Evolutionary conservation across 2,113 vertebrate genomes (phyloP).

Genomic region (Corvus hawaiiensis): DNA sequence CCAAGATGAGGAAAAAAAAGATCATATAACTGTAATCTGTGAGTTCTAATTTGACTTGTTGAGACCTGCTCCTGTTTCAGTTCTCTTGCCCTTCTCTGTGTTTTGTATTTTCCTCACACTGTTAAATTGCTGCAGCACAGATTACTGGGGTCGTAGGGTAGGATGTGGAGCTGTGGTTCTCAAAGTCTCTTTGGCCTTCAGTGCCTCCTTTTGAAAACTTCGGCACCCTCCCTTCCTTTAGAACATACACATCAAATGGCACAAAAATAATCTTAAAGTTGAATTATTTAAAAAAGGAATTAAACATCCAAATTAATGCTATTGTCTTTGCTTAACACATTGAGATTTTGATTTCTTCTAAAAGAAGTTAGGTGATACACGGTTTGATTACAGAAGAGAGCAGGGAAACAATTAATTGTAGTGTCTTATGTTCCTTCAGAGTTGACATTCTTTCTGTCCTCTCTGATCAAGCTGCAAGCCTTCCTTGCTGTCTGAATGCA

Average conservation of each 20-base stretch:
- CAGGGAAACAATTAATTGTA: neutral
- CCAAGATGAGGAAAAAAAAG: neutral
- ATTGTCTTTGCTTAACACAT: neutral
- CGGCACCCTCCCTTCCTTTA: neutral
- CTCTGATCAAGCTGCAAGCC: neutral
- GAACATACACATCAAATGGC: neutral
- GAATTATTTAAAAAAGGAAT: neutral
- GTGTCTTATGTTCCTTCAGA: neutral
- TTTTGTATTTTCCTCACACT: neutral
- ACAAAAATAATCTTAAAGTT: neutral
- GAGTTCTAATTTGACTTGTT: neutral
- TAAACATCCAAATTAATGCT: neutral
- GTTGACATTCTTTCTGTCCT: neutral
- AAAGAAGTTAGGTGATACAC: neutral
- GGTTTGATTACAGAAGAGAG: neutral
- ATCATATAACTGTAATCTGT: neutral
- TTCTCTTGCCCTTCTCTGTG: neutral
- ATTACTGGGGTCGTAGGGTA: neutral
- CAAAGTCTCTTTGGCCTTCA: neutral
- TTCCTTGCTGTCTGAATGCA: neutral
- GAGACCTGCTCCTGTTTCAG: neutral
- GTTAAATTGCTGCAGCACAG: neutral
- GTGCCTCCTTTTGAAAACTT: neutral
- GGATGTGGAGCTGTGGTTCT: neutral
- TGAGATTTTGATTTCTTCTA: neutral